Conservation (phyloP, 30 jellyfish, hydroid and myxozoan species). For the Hydractinia symbiolongicarpus region DNA sequence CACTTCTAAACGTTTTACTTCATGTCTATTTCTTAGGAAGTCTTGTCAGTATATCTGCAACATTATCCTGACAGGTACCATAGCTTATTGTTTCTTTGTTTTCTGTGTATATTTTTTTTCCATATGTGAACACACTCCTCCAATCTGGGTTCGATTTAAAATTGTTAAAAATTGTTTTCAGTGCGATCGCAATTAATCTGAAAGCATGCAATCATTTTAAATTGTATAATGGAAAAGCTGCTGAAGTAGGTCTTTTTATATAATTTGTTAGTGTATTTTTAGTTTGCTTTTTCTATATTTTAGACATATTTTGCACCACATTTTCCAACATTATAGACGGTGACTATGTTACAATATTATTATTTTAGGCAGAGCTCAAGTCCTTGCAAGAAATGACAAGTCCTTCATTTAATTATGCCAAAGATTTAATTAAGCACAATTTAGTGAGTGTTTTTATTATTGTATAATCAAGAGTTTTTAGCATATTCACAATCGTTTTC, state of each 20-base stretch:
- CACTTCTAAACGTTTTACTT: too few species aligned
- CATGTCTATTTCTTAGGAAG: slow-evolving; percentile 52
- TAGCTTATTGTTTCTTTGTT: background rate
- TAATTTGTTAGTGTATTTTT: background rate
- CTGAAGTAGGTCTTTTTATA: slow-evolving; percentile 55
- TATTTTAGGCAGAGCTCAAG: slow-evolving; percentile 72
- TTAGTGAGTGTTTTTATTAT: slow-evolving; percentile 41
- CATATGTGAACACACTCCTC: background rate
- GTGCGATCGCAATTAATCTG: slow-evolving; percentile 91
- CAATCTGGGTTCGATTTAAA: background rate
- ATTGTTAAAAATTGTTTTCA: background rate
- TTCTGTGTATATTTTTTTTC: background rate
- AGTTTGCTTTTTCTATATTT: background rate
- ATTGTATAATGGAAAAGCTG: slow-evolving; percentile 94
- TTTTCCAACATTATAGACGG: background rate
- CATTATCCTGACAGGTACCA: slow-evolving; percentile 87
- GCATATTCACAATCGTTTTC: too few species aligned
- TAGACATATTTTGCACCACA: background rate
- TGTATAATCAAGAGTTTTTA: background rate
- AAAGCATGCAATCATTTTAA: slow-evolving; percentile 95
- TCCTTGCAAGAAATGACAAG: slow-evolving; percentile 89
- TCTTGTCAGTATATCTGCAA: slow-evolving; percentile 84
- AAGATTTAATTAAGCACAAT: slow-evolving; percentile 89
- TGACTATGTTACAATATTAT: background rate
- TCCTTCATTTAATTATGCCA: slow-evolving; percentile 88